Evolutionary conservation across 2,888 invertebrate genomes (phyloP).

Genomic region (Erebia palarica): DNA sequence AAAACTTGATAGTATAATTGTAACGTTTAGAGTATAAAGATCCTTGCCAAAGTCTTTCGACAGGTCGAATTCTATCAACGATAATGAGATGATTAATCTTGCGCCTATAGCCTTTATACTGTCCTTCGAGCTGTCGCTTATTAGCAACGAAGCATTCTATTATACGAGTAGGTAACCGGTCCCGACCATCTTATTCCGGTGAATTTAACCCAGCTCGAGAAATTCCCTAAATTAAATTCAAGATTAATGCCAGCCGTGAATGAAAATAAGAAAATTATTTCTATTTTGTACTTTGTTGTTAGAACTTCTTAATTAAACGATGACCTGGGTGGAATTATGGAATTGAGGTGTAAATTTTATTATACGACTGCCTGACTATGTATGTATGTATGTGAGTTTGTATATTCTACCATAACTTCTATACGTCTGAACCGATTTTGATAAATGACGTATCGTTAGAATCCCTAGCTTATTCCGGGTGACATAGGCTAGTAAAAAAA

Average conservation of each 20-base stretch:
- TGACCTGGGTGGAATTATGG: not conserved
- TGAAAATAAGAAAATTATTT: not conserved
- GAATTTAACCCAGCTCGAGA: slow-evolving; percentile 22
- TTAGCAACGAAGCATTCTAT: slow-evolving; percentile 32
- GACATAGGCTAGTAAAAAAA: no score
- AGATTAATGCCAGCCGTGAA: slow-evolving; percentile 13
- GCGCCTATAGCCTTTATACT: slow-evolving; percentile 21
- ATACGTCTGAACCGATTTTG: no score
- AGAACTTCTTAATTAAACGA: not conserved
- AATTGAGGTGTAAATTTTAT: not conserved
- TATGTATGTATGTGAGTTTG: no score
- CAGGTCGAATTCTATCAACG: no score
- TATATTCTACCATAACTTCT: no score
- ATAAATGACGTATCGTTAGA: no score
- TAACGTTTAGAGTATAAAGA: no score
- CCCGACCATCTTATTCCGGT: slow-evolving; percentile 17
- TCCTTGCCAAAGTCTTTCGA: no score
- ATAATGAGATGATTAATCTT: no score
- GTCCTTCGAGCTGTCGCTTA: slow-evolving; percentile 33
- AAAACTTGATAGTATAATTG: no score
- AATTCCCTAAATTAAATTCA: slow-evolving; percentile 13
- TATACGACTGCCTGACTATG: no score
- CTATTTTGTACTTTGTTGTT: not conserved
- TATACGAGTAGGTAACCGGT: slow-evolving; percentile 22
- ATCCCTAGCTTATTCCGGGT: no score